Percentiles rank a stretch among this genome's conserved stretches.
Conservation (phyloP, 2,113 vertebrate genomes). For the Solea senegalensis region DNA sequence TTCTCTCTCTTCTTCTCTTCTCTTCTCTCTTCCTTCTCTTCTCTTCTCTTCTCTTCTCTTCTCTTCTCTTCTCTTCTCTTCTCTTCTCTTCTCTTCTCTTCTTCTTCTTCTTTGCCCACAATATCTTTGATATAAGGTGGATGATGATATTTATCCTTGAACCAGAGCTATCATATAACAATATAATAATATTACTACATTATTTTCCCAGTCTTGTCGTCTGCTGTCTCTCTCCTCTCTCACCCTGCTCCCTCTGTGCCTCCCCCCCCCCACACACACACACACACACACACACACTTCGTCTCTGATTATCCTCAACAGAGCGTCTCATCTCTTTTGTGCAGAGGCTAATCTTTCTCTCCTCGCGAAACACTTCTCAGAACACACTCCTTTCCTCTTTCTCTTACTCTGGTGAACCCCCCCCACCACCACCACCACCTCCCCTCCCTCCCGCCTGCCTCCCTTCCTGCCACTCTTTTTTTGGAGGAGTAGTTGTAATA, state of each 20-base stretch:
- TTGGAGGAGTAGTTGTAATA: slow-evolving; percentile 39
- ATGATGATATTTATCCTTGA: too few species aligned
- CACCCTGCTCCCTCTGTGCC: slow-evolving; percentile 13
- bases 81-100: too few species aligned
- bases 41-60: too few species aligned
- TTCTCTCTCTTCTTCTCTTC: too few species aligned
- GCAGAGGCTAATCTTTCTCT: slow-evolving; percentile 15
- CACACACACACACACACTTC: slow-evolving; percentile 14
- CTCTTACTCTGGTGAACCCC: slow-evolving; percentile 1
- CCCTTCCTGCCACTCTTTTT: slow-evolving; percentile 20
- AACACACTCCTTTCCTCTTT: slow-evolving; percentile 5
- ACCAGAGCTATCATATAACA: too few species aligned
- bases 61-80: too few species aligned
- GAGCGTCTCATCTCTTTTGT: slow-evolving; percentile 44
- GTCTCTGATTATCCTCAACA: slow-evolving; percentile 55
- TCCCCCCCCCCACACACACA: slow-evolving; percentile 5
- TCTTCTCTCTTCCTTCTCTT: too few species aligned
- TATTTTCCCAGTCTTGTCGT: not conserved
- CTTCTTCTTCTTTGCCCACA: too few species aligned
- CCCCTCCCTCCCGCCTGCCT: too few species aligned
- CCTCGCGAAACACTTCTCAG: slow-evolving; percentile 36
- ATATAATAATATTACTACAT: slow-evolving; percentile 12
- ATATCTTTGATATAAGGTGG: too few species aligned
- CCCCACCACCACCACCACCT: too few species aligned
- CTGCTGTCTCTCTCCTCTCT: not conserved